phyloP scores from a whole-genome alignment of 2,888 invertebrate genomes.

The Acronicta alni region DNA sequence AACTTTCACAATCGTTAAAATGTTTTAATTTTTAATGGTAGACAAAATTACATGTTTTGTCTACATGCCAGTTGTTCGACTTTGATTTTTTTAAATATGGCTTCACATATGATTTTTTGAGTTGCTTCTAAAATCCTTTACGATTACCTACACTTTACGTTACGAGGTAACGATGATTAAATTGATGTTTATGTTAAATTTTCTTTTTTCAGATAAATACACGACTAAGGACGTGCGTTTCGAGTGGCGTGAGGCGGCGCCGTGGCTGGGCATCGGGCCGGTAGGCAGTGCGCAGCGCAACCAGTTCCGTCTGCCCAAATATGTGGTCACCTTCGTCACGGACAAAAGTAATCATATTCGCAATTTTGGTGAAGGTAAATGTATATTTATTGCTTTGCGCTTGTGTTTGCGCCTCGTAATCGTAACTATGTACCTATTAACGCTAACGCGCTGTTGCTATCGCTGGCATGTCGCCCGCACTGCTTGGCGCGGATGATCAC shows the following conservation, averaged over 20 bases:
- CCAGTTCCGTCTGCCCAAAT: conserved; percentile 90
- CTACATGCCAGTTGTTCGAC: conserved; percentile 55
- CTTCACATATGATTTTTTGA: conserved; percentile 31
- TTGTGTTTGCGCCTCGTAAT: conserved; percentile 81
- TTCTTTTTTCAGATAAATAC: conserved; percentile 83
- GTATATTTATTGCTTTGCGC: conserved; percentile 87
- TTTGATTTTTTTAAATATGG: conserved; percentile 40
- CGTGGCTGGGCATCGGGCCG: conserved; percentile 84
- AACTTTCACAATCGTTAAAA: conserved; percentile 39
- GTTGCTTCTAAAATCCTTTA: conserved; percentile 26
- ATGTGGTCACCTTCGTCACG: conserved; percentile 90
- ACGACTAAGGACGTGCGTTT: conserved; percentile 90
- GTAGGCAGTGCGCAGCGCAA: conserved; percentile 84
- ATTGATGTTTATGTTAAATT: conserved; percentile 13
- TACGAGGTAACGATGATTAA: conserved; percentile 27
- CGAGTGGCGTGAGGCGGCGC: conserved; percentile 89
- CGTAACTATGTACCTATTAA: conserved; percentile 76
- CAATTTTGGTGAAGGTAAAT: conserved; percentile 91
- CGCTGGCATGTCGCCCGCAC: conserved; percentile 72
- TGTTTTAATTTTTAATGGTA: conserved; percentile 44
- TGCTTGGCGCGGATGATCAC: conserved; percentile 69
- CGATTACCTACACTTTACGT: conserved; percentile 26
- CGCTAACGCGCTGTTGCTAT: conserved; percentile 73
- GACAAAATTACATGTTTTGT: conserved; percentile 58
- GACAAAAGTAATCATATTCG: conserved; percentile 90